These are phyloP conservation scores for Mactra quadrangularis DNA, from an alignment of 1,140 invertebrate species.

Conservation along the genomic window DNA sequence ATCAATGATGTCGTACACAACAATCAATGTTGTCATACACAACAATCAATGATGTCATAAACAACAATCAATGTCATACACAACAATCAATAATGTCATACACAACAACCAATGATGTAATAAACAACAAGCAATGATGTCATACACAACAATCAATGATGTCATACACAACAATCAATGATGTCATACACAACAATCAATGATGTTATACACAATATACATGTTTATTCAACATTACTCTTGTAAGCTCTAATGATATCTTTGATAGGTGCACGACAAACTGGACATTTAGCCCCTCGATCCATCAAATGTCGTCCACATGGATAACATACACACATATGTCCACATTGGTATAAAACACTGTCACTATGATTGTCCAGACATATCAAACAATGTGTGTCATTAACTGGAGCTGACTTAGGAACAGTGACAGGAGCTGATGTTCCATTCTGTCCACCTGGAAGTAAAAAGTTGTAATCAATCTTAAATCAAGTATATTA, in stretches of 20 bases:
- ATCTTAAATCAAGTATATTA: too few species aligned
- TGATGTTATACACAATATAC: not conserved
- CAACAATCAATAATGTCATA: too few species aligned
- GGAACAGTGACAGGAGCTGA: not conserved
- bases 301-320: constrained; percentile 79
- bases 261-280: constrained; percentile 83
- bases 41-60: too few species aligned
- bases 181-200: too few species aligned
- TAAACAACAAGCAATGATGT: too few species aligned
- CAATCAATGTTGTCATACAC: too few species aligned
- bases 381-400: constrained; percentile 82
- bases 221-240: constrained; percentile 72
- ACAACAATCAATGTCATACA: too few species aligned
- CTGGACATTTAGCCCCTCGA: constrained; percentile 77
- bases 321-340: constrained; percentile 81
- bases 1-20: too few species aligned
- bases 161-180: too few species aligned
- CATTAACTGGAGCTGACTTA: constrained; percentile 71
- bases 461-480: not conserved
- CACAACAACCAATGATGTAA: too few species aligned
- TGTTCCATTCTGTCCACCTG: not conserved
- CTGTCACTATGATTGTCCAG: constrained; percentile 79
- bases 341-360: constrained; percentile 83
- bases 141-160: too few species aligned
- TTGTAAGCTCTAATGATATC: constrained; percentile 82